Conservation (phyloP, 1,140 invertebrate genomes). For the Parasteatoda tepidariorum region DNA sequence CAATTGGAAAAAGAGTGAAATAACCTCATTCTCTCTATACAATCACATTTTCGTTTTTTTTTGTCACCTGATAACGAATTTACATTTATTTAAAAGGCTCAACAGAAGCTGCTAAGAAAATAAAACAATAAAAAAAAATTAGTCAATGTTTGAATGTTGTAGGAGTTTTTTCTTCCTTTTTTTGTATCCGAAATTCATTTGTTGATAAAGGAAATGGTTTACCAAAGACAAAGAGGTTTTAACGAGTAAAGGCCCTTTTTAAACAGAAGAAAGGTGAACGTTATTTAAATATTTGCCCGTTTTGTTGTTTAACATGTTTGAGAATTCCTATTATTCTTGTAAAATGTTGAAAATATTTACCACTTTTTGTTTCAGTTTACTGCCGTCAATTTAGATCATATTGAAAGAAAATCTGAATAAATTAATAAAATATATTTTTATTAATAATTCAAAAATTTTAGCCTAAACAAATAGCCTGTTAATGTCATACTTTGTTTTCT, state of each 20-base stretch:
- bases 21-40: neutral
- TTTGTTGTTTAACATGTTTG: too few relatives aligned
- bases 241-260: neutral
- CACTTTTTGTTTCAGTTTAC: too few relatives aligned
- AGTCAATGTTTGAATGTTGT: slow-evolving; percentile 3
- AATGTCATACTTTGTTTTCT: too few relatives aligned
- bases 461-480: too few relatives aligned
- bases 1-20: neutral
- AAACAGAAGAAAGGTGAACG: neutral
- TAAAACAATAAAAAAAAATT: neutral
- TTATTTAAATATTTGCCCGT: neutral
- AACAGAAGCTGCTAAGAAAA: neutral
- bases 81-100: slow-evolving; percentile 42
- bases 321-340: too few relatives aligned
- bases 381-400: neutral
- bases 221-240: slow-evolving; percentile 5
- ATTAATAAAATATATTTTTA: too few relatives aligned
- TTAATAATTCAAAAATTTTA: too few relatives aligned
- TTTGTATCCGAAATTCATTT: neutral
- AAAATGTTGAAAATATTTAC: too few relatives aligned
- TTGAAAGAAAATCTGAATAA: too few relatives aligned
- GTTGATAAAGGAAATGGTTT: slow-evolving; percentile 16
- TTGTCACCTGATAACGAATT: slow-evolving; percentile 46
- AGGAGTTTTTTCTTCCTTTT: slow-evolving; percentile 1
- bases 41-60: neutral